Evolutionary conservation across 2,888 invertebrate species (phyloP).

Genomic region (Cephonodes hylas): DNA sequence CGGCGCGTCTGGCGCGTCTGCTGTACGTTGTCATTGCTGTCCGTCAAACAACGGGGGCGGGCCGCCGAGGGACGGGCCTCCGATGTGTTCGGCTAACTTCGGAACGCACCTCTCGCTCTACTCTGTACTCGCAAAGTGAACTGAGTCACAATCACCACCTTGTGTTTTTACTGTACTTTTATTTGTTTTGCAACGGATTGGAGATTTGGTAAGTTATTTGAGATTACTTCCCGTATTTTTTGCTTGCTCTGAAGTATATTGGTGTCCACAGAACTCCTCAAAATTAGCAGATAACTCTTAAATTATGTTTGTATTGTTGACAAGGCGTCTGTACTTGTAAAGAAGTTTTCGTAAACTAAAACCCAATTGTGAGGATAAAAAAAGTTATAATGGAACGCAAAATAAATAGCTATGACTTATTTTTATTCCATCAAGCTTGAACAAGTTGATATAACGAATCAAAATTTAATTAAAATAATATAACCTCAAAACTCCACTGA

Average conservation of each 20-base stretch:
- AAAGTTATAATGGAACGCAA: background rate
- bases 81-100: conserved; percentile 57
- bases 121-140: conserved; percentile 48
- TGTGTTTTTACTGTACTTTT: conserved; percentile 26
- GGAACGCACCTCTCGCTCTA: conserved; percentile 48
- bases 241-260: background rate
- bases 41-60: conserved; percentile 59
- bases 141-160: conserved; percentile 61
- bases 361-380: background rate
- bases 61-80: conserved; percentile 52
- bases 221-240: conserved; percentile 18
- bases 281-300: conserved; percentile 11
- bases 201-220: conserved; percentile 51
- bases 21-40: conserved; percentile 45
- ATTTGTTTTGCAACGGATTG: conserved; percentile 30
- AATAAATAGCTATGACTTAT: background rate
- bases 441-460: background rate
- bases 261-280: background rate
- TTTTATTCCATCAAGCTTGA: background rate
- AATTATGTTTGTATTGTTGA: conserved; percentile 31
- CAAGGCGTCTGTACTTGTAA: conserved; percentile 41
- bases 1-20: conserved; percentile 64
- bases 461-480: conserved; percentile 23
- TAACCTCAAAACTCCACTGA: conserved; percentile 54
- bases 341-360: conserved; percentile 19